These are phyloP conservation scores for Chelon labrosus DNA, from an alignment of 2,797 vertebrate species.

Conservation along the genomic window DNA sequence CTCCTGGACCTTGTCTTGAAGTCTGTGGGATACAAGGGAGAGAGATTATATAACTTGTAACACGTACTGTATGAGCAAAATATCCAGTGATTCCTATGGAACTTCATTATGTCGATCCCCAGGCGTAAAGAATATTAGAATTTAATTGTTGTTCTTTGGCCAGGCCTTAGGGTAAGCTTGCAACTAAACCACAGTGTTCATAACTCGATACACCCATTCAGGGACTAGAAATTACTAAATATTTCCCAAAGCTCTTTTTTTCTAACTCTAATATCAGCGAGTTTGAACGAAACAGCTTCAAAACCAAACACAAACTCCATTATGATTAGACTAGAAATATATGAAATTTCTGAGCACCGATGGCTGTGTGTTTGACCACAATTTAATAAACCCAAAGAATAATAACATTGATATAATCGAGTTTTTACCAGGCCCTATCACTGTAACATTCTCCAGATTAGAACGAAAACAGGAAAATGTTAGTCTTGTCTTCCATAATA, in stretches of 20 bases:
- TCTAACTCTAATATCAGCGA: neutral
- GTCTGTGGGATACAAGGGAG: slow-evolving; percentile 72
- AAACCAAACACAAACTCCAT: neutral
- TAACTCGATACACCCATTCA: neutral
- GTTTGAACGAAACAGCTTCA: neutral
- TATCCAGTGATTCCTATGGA: neutral
- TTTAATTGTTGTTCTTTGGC: no score
- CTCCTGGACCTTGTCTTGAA: slow-evolving; percentile 97
- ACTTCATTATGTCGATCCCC: no score
- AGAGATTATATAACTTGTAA: neutral
- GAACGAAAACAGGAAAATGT: slow-evolving; percentile 24
- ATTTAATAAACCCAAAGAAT: neutral
- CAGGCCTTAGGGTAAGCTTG: neutral
- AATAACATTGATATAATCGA: slow-evolving; percentile 15
- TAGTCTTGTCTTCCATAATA: slow-evolving; percentile 33
- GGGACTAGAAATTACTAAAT: neutral
- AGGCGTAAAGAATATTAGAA: no score
- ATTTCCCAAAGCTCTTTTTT: neutral
- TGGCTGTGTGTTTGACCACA: neutral
- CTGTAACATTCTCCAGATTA: slow-evolving; percentile 19
- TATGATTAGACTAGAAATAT: neutral
- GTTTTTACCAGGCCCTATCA: slow-evolving; percentile 12
- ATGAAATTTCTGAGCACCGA: no score
- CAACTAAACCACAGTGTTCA: neutral
- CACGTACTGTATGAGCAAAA: neutral